These are phyloP conservation scores for Agrenia bidenticulata DNA, from an alignment of 2,888 invertebrate genomes.

Conservation along the genomic window DNA sequence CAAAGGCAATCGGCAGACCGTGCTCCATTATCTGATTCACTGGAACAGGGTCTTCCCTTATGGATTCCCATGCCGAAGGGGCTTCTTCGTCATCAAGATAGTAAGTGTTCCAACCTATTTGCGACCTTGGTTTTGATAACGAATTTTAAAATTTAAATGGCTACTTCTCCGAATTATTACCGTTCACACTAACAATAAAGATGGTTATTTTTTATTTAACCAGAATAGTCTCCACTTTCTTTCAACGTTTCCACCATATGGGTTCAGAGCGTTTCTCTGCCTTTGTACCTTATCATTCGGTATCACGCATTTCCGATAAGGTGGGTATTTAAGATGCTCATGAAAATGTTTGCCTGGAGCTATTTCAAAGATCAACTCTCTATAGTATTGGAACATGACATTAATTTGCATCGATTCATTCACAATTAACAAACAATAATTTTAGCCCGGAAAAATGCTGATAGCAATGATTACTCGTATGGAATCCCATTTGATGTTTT, in stretches of 20 bases:
- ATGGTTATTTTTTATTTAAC: neutral
- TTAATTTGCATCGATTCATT: no score
- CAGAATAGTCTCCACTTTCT: conserved; percentile 14
- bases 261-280: neutral
- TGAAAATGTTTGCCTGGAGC: neutral
- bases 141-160: no score
- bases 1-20: neutral
- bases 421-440: no score
- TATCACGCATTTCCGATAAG: conserved; percentile 1
- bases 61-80: neutral
- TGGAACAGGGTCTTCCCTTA: neutral
- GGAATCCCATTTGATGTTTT: no score
- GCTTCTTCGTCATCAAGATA: conserved; percentile 8
- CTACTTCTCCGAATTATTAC: no score
- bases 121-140: conserved; percentile 5
- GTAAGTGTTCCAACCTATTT: neutral
- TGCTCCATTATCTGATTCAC: neutral
- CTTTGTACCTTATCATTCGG: neutral
- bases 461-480: no score
- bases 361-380: conserved; percentile 1
- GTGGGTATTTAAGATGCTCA: conserved; percentile 11
- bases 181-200: neutral
- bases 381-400: no score
- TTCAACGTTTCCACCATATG: neutral
- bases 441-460: no score